phyloP scores from a whole-genome alignment of 2,113 vertebrate species.

The Pelusios castaneus region DNA sequence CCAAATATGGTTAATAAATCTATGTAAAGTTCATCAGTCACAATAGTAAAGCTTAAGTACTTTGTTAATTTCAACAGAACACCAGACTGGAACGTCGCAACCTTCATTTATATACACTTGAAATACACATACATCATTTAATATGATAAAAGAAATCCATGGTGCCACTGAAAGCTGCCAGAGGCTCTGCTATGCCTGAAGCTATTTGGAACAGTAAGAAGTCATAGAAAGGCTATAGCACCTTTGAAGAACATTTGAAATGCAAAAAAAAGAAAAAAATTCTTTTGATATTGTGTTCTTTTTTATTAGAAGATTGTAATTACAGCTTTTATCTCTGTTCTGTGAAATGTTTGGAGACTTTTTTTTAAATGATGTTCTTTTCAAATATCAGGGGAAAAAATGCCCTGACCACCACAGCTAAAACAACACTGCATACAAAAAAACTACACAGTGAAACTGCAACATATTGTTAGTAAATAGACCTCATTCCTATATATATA shows the following conservation, averaged over 20 bases:
- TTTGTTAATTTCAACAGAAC: not conserved
- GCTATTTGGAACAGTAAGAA: not conserved
- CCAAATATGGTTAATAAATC: not conserved
- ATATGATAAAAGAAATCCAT: not conserved
- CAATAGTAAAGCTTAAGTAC: not conserved
- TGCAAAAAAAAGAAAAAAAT: not conserved
- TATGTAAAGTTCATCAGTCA: not conserved
- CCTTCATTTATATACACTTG: not conserved
- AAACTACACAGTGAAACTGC: not conserved
- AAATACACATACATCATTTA: not conserved
- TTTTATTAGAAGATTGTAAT: not conserved
- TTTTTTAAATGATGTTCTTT: accelerated
- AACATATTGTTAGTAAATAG: not conserved
- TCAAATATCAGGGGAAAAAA: not conserved
- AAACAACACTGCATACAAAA: not conserved
- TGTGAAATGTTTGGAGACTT: not conserved
- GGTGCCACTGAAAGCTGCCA: not conserved
- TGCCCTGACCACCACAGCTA: not conserved
- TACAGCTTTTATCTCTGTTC: not conserved
- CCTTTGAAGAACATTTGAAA: not conserved
- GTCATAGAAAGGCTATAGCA: not conserved
- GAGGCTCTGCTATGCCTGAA: not conserved
- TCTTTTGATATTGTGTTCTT: not conserved
- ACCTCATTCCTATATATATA: constrained; percentile 15
- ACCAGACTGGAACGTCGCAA: not conserved